These are phyloP conservation scores for Hydra vulgaris DNA, from an alignment of 30 jellyfish, hydroid and myxozoan genomes.

Conservation along the genomic window DNA sequence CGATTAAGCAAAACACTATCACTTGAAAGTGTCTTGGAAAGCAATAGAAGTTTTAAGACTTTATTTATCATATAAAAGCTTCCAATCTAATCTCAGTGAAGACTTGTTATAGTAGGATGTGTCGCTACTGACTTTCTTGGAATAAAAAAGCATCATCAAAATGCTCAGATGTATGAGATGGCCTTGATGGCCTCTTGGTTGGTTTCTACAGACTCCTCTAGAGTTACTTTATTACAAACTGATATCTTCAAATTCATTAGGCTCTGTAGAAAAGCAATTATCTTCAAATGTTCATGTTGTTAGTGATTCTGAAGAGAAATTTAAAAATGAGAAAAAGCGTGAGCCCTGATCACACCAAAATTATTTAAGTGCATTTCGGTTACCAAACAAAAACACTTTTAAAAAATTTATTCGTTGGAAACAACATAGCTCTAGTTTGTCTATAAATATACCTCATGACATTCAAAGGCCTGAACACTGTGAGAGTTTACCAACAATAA, in stretches of 20 bases:
- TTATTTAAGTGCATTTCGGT: constrained; percentile 47
- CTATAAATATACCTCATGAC: neutral
- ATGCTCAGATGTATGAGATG: neutral
- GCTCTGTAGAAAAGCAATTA: constrained; percentile 13
- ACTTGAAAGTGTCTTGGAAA: constrained; percentile 30
- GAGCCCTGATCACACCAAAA: constrained; percentile 46
- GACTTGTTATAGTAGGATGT: constrained; percentile 7
- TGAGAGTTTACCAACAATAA: constrained; percentile 29
- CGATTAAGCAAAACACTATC: constrained; percentile 44
- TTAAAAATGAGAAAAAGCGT: constrained; percentile 30
- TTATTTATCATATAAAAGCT: neutral
- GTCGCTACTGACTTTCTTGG: neutral
- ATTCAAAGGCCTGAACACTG: neutral
- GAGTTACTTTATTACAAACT: neutral
- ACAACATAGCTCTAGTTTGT: neutral
- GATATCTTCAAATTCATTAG: constrained; percentile 27
- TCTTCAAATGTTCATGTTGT: constrained; percentile 33
- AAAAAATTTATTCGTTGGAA: constrained; percentile 35
- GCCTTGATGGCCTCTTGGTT: neutral
- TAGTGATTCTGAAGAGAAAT: constrained; percentile 26
- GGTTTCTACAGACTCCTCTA: constrained; percentile 3
- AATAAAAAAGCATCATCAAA: neutral
- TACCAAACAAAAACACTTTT: constrained; percentile 61
- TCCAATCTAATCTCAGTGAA: constrained; percentile 8
- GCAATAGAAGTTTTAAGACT: neutral